These are phyloP conservation scores for Bradypus variegatus DNA, from an alignment of 2,797 vertebrate species.

Conservation along the genomic window DNA sequence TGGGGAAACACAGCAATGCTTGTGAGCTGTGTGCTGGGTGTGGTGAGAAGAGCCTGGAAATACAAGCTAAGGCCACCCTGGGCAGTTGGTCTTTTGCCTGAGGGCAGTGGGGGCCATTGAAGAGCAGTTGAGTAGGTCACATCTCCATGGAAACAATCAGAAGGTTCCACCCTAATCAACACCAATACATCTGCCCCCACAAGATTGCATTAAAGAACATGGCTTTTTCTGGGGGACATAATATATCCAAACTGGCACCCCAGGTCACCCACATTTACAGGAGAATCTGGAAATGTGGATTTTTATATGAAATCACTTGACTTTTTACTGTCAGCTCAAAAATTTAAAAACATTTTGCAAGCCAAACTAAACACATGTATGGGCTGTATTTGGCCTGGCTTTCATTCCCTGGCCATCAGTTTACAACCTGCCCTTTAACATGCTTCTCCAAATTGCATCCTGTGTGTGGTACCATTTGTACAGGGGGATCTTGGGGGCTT, in stretches of 20 bases:
- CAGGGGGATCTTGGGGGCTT: neutral
- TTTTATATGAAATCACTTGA: constrained; percentile 57
- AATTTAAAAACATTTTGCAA: constrained; percentile 36
- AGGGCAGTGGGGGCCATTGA: neutral
- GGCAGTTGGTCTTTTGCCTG: neutral
- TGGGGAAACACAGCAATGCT: neutral
- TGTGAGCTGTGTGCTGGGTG: neutral
- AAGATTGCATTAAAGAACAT: too few species aligned
- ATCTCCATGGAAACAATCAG: too few species aligned
- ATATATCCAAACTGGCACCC: neutral
- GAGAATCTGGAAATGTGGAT: constrained; percentile 35
- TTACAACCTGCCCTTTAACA: neutral
- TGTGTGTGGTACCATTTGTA: neutral
- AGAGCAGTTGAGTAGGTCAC: too few species aligned
- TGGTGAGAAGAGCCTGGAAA: neutral
- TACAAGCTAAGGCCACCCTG: neutral
- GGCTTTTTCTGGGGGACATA: too few species aligned
- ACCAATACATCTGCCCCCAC: too few species aligned
- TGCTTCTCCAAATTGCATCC: neutral
- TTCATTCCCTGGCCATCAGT: neutral
- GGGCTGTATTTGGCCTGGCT: neutral
- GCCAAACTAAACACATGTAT: constrained; percentile 46
- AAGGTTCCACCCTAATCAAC: too few species aligned
- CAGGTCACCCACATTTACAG: neutral
- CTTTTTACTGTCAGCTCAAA: constrained; percentile 48